Base-by-base conservation (phyloP, 2,113 vertebrate genomes). In the Thinocorus orbignyianus region DNA sequence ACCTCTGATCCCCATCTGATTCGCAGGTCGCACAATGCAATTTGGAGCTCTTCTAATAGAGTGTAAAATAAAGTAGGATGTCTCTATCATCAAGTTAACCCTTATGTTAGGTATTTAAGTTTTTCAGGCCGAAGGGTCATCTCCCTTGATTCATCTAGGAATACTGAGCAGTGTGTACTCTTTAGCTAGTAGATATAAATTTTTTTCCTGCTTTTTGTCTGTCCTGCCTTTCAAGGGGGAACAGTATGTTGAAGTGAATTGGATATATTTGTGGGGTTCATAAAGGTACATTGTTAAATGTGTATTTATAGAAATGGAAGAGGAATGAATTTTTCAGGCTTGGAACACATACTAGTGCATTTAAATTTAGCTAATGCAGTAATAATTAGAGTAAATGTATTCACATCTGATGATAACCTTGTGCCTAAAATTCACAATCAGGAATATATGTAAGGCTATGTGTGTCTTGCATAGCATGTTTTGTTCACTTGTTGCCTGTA, bases 11-110 rank as follows among this genome's bases (percentile, higher is more conserved):
- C 85, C 84, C 8, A n/a, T 57, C 58, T 90, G 90, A 86, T 92
- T 78, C 49, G 15, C 89, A 68, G 93, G 93, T 89, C 73, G 23
- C 93, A 66, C 92, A 60, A 62, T 94, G 95, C 88, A 88, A 92
- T 96, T 97, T 97, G 88, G 93, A 92, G 88, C 90, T 86, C 76
- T 86, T 96, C 90, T 95, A 96, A 94, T 93, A 96, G 96, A 94
- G 68, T 96, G 93, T 57, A 93, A 96, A 93, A 96, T 92, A 95
- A 93, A 93, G 86, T 42, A 41, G 95, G 80, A 48, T 88, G 79
- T 94, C 92, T 96, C 61, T 52, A 74, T 88, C 90, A 90, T 58
- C 95, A 94, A 37, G 51, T 95, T 96, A 94, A 96, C 92, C 90
- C 95, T 94, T 86, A 79, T 90, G 95, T 86, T 97, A 96, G 95